Evolutionary conservation across 2,888 invertebrate species (phyloP), one percentile per base, ranked within the genome.

Genomic region (Tanytarsus gracilentus): DNA sequence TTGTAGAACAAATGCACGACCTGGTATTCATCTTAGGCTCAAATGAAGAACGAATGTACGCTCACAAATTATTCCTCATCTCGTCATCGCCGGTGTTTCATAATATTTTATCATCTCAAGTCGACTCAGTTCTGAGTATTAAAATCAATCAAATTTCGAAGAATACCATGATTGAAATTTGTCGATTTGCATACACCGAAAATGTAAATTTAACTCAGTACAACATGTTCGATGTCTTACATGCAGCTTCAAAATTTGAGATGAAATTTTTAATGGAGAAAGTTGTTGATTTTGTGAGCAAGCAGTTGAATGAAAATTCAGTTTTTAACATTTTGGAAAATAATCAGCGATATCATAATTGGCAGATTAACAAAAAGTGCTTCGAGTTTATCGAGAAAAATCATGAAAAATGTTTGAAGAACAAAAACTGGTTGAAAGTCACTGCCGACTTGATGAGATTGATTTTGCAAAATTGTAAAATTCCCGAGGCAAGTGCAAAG

Each of bases 221-320:
- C 3, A 58, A 58, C 30, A 30, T 21, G n/a, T 11, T 48, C 6
- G 30, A 29, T 25, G n/a, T 58, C 29, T 30, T 58, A 6, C 11
- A 27, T 9, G 58, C 58, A 11, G 44, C 58, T 5, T 30, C n/a
- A n/a, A 40, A 40, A 25, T 40, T 58, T 27, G 44, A 58, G 11
- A 48, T 58, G 58, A 58, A 58, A 23, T 8, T 21, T 29, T 48
- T 58, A 16, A 25, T 30, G 6, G 58, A 58, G 14, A 58, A 58
- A 29, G 16, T n/a, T 3, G 16, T 58, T 25, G 44, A 58, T 1
- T 30, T 23, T 30, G 33, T 48, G 9, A 29, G 58, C 23, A 58
- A 58, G 16, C 26, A 29, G 18, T 36, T 58, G 18, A 30, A 48
- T 30, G 48, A 44, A 11, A 16, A 44, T 11, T 29, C 14, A 11